Evolutionary conservation across 2,797 vertebrate genomes (phyloP), one percentile per base, ranked within the genome.

Genomic region (Scarus forsteni): DNA sequence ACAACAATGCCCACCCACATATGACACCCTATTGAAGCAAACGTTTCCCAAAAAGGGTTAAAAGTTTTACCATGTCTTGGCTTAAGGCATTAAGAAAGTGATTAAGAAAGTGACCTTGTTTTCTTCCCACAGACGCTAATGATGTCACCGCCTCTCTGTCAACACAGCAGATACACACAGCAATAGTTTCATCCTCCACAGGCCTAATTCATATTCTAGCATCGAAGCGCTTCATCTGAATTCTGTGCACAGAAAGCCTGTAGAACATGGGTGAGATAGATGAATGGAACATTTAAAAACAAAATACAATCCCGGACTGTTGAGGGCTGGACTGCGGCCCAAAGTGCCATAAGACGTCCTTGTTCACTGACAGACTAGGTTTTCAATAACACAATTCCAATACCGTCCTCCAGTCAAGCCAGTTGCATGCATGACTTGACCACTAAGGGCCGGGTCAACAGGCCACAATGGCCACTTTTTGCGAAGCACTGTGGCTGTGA

Each of bases 231-330:
- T 89, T 86, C 67, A 77, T 86, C 87, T 79, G 86, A 91, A 90
- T 90, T 92, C 90, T 86, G 81, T 57, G 71, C 87, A 92, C 91
- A 92, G 88, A 89, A 50, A 74, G 89, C 85, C 87, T 66, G 89
- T 75, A 87, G 85, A 91, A 92, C 92, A 93, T 93, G 92, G 89
- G 76, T 90, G 90, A 74, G 85, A 92, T 90, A 88, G 85, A 92
- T 93, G 89, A 93, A 93, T 91, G 88, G 91, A 91, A 93, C 91
- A 92, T 93, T 93, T 92, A 87, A 92, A 92, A 92, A 92, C 86
- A 86, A 92, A 93, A 93, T 88, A 93, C 92, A 93, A 92, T 92
- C 91, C 88, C 75, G 84, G 90, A 87, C 90, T 93, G 92, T 92
- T 92, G 85, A 79, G 80, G 76, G 56, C 87, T 92, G 92, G 92